A percentile compares a stretch with the other conserved stretches of the same genome.
Evolutionary conservation across 2,797 vertebrate species (phyloP).

Genomic region (Lepidocolaptes lacrymiger): DNA sequence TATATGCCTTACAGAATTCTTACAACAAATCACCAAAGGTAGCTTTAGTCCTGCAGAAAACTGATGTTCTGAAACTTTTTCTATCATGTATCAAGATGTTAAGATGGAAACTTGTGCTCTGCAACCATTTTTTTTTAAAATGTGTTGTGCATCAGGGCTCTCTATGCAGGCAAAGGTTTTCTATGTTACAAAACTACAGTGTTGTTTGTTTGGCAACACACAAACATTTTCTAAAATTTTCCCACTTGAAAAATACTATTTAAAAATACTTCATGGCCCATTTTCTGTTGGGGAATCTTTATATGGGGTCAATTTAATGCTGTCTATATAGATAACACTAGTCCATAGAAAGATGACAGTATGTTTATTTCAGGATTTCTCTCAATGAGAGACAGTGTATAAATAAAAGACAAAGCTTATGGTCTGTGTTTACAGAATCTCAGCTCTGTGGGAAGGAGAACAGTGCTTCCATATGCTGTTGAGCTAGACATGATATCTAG

Average conservation of each 20-base stretch:
- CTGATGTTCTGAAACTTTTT: neutral
- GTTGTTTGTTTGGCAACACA: neutral
- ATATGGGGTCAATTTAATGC: neutral
- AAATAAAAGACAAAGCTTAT: neutral
- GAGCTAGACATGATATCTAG: neutral
- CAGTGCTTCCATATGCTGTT: neutral
- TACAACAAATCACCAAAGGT: neutral
- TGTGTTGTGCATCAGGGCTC: fast-evolving
- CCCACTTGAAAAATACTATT: neutral
- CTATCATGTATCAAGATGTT: neutral
- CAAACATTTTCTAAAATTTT: neutral
- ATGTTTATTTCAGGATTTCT: neutral
- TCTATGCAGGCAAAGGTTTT: neutral
- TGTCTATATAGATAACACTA: neutral
- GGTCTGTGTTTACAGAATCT: neutral
- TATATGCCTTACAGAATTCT: neutral
- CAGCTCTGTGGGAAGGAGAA: neutral
- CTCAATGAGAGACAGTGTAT: neutral
- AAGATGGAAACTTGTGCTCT: neutral
- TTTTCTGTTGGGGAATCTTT: neutral
- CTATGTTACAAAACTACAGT: neutral
- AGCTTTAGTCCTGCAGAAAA: neutral
- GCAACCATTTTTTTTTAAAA: neutral
- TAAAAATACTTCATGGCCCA: neutral
- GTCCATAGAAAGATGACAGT: neutral